Conservation (phyloP, 2,113 vertebrate species). For the Anthoscopus minutus region DNA sequence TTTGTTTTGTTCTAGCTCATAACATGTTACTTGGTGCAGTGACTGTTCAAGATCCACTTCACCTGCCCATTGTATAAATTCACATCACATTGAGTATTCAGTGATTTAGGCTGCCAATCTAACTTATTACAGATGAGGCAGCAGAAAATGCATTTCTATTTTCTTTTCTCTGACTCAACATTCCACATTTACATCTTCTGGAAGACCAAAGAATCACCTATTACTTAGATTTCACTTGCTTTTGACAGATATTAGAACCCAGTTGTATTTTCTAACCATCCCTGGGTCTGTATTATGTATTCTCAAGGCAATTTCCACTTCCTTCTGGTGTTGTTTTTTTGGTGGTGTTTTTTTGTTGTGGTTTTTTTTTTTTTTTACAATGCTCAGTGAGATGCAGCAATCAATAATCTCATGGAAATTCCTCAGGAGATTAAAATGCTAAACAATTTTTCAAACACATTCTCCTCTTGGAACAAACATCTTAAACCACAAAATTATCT, state of each 20-base stretch:
- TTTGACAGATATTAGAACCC: not conserved
- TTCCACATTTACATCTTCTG: not conserved
- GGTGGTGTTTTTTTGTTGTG: too few species aligned
- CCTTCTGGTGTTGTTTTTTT: not conserved
- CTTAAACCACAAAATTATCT: not conserved
- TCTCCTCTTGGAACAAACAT: not conserved
- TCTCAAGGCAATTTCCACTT: not conserved
- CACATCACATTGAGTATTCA: not conserved
- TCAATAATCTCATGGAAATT: not conserved
- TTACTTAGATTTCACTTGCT: not conserved
- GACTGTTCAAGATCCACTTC: not conserved
- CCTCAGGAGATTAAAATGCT: not conserved
- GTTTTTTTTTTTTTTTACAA: not conserved
- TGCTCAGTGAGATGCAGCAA: not conserved
- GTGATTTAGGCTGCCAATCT: not conserved
- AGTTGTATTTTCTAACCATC: not conserved
- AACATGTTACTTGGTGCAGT: not conserved
- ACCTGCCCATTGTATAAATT: conserved; percentile 38
- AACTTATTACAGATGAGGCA: conserved; percentile 13
- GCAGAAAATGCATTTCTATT: not conserved
- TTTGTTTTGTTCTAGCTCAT: conserved; percentile 49
- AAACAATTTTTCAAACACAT: not conserved
- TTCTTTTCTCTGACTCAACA: conserved; percentile 1
- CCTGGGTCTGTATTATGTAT: not conserved
- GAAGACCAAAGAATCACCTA: not conserved